phyloP scores from a whole-genome alignment of 2,113 vertebrate genomes.

The Pelecanoides urinatrix region DNA sequence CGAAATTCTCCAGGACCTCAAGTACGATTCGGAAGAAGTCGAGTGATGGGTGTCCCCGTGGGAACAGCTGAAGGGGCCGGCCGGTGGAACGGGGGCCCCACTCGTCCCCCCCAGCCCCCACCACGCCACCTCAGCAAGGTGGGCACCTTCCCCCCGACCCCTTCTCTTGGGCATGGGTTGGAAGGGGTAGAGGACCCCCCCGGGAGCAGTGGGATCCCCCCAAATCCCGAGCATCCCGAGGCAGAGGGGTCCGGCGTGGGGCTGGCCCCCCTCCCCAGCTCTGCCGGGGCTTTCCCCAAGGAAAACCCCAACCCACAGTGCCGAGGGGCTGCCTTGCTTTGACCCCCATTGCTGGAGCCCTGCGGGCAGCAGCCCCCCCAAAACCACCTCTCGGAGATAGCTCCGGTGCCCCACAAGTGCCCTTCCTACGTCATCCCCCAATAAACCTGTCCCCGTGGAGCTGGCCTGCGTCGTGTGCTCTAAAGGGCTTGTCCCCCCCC shows the following conservation, averaged over 20 bases:
- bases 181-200: background rate
- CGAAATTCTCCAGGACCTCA: conserved; percentile 96
- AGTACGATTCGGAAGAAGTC: conserved; percentile 92
- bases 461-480: background rate
- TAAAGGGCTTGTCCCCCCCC: background rate
- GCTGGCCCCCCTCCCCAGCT: background rate
- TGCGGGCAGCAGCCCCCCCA: fast-evolving
- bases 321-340: background rate
- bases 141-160: background rate
- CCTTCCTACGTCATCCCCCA: background rate
- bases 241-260: fast-evolving
- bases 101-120: background rate
- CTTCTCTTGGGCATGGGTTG: background rate
- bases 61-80: background rate
- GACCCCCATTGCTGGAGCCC: background rate
- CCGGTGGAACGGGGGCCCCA: background rate
- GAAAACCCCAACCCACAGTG: background rate
- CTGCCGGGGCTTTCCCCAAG: background rate
- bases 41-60: conserved; percentile 78
- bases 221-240: background rate
- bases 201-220: background rate
- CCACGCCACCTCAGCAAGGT: background rate
- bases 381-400: fast-evolving
- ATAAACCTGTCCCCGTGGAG: background rate
- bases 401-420: fast-evolving